These are phyloP conservation scores for Diorhabda elongata DNA, from an alignment of 1,140 invertebrate species.

Conservation along the genomic window DNA sequence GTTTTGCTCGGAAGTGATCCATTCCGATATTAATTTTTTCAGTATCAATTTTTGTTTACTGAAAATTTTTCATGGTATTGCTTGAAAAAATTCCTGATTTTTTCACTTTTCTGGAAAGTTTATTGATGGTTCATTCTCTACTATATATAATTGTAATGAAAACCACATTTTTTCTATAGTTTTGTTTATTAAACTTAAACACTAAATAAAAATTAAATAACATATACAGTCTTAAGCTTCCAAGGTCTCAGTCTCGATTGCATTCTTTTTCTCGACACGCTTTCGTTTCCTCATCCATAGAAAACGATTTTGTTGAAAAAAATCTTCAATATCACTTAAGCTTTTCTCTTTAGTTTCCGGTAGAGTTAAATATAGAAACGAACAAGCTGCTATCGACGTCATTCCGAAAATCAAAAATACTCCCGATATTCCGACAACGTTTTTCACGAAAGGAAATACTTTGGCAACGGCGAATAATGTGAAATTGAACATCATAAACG, in stretches of 20 bases:
- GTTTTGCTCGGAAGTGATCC: too few relatives aligned
- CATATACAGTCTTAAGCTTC: constrained; percentile 1
- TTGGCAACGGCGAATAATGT: constrained; percentile 69
- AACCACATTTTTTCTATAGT: too few relatives aligned
- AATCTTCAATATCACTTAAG: constrained; percentile 75
- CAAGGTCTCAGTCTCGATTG: constrained; percentile 13
- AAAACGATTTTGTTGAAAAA: constrained; percentile 63
- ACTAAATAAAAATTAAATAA: too few relatives aligned
- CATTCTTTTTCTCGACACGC: constrained; percentile 20
- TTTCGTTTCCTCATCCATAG: constrained; percentile 28
- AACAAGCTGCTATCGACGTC: constrained; percentile 56
- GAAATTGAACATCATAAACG: constrained; percentile 66
- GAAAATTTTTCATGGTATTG: too few relatives aligned
- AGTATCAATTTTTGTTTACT: too few relatives aligned
- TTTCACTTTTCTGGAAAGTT: too few relatives aligned
- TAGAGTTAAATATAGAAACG: constrained; percentile 67
- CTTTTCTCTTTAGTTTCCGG: constrained; percentile 80
- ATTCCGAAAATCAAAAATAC: constrained; percentile 67
- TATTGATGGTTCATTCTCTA: too few relatives aligned
- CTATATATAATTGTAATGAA: too few relatives aligned
- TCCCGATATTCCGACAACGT: constrained; percentile 56
- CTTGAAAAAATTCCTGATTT: too few relatives aligned
- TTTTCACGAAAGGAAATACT: constrained; percentile 60
- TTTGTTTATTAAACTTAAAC: too few relatives aligned
- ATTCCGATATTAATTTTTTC: too few relatives aligned